A percentile compares a stretch with the other conserved stretches of the same genome.
Conservation (phyloP, 1,140 invertebrate genomes). For the Bombus ignitus region DNA sequence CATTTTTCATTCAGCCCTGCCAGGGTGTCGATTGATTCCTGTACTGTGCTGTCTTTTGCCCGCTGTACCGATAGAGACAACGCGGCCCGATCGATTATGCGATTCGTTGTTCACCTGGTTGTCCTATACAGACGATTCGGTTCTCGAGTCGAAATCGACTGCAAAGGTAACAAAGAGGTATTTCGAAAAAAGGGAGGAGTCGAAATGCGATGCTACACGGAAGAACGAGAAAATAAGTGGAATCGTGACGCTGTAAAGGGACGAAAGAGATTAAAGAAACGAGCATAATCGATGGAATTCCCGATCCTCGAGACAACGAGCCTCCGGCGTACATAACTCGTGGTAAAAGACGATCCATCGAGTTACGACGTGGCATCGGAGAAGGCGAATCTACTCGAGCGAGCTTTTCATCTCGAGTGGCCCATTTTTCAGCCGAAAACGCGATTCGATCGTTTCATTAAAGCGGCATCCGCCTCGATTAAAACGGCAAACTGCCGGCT, state of each 20-base stretch:
- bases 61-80: background rate
- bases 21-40: background rate
- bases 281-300: constrained; percentile 7
- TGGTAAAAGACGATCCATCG: background rate
- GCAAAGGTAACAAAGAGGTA: background rate
- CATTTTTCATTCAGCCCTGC: constrained; percentile 11
- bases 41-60: background rate
- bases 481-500: background rate
- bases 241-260: too few relatives aligned
- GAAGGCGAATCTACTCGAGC: background rate
- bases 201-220: too few relatives aligned
- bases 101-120: background rate
- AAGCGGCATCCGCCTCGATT: constrained; percentile 24
- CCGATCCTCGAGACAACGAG: background rate
- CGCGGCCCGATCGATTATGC: constrained; percentile 9
- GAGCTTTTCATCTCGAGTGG: constrained; percentile 9
- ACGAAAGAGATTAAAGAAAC: background rate
- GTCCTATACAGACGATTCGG: background rate
- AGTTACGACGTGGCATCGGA: background rate
- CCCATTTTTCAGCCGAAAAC: constrained; percentile 21
- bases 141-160: background rate
- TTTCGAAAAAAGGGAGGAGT: too few relatives aligned
- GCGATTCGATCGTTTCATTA: constrained; percentile 35
- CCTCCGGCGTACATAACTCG: background rate
- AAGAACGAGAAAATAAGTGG: too few relatives aligned